Conservation (phyloP, 2,797 vertebrate species). For the Epinephelus coioides region DNA sequence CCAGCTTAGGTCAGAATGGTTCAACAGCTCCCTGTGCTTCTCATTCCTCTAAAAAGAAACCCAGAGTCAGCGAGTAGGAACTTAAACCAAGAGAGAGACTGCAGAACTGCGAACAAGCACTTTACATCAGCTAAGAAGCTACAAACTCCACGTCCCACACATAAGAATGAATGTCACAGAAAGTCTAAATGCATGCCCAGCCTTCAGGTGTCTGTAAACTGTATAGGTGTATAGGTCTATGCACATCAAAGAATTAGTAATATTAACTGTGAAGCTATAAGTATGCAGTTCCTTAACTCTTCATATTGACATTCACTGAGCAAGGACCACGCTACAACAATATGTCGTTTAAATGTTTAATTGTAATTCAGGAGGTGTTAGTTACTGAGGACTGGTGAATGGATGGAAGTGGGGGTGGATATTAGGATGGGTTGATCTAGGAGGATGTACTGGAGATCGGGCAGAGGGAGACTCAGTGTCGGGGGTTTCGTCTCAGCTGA, state of each 20-base stretch:
- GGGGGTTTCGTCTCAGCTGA: no score
- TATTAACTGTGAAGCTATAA: no score
- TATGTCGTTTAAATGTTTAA: no score
- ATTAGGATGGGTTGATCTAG: no score
- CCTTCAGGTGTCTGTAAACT: not conserved
- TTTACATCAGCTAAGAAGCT: not conserved
- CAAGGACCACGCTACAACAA: no score
- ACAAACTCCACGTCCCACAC: not conserved
- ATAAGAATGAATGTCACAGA: not conserved
- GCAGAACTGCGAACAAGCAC: constrained; percentile 2
- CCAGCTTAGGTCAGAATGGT: not conserved
- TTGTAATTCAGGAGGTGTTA: no score
- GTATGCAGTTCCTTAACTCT: no score
- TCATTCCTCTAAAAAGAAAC: not conserved
- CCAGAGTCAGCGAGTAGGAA: not conserved
- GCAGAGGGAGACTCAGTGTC: no score
- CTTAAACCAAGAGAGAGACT: not conserved
- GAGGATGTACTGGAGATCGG: no score
- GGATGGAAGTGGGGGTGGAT: no score
- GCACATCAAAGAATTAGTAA: no score
- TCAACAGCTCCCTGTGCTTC: not conserved
- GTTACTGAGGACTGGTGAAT: no score
- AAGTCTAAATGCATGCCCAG: not conserved
- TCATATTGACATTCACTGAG: not conserved
- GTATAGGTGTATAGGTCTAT: not conserved